phyloP scores from a whole-genome alignment of 2,113 vertebrate genomes.

The Brachionichthys hirsutus region DNA sequence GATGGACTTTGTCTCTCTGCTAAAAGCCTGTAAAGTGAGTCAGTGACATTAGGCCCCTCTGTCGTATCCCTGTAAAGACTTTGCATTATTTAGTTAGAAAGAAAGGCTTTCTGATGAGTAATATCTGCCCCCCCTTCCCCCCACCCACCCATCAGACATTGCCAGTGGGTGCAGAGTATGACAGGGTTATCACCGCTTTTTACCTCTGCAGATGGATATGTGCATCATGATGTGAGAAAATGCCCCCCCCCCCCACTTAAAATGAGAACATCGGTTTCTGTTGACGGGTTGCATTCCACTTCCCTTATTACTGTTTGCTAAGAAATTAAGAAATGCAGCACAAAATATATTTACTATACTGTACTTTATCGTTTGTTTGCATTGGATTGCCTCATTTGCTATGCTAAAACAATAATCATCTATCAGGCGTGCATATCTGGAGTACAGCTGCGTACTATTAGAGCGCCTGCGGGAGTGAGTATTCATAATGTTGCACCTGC shows the following conservation, averaged over 20 bases:
- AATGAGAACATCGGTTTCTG: conserved; percentile 9
- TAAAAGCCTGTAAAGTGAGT: conserved; percentile 25
- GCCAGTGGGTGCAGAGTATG: conserved; percentile 3
- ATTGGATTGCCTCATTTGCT: conserved; percentile 35
- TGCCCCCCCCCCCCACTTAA: conserved; percentile 4
- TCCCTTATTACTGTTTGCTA: background rate
- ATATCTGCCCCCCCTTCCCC: too few relatives aligned
- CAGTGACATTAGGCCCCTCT: conserved; percentile 3
- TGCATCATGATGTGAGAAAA: conserved; percentile 14
- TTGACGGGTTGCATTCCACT: background rate
- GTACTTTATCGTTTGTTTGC: conserved; percentile 36
- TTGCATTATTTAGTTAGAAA: conserved; percentile 39
- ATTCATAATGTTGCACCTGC: conserved; percentile 48
- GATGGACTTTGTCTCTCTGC: background rate
- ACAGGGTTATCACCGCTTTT: conserved; percentile 15
- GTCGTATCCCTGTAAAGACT: background rate
- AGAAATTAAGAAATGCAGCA: conserved; percentile 6
- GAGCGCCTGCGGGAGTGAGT: conserved; percentile 43
- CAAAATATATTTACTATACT: conserved; percentile 12
- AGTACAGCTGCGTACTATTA: conserved; percentile 55
- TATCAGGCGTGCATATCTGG: conserved; percentile 53
- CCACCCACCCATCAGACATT: background rate
- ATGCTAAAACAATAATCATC: conserved; percentile 49
- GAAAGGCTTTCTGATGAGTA: too few relatives aligned
- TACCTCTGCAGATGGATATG: conserved; percentile 9